Conservation (phyloP, 2,113 vertebrate species). For the Varanus salvator region DNA sequence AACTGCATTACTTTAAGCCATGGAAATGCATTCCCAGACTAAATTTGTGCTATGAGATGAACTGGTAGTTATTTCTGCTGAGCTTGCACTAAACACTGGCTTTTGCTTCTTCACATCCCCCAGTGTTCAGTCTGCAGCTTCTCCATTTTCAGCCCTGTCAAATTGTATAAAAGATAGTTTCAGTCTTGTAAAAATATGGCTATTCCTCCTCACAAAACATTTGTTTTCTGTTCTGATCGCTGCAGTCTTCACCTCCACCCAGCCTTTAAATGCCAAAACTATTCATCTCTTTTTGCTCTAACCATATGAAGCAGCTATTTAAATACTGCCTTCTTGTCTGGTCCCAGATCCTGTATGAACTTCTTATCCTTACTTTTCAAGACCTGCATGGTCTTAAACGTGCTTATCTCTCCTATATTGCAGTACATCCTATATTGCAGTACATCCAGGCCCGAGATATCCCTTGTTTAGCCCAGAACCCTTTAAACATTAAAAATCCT, state of each 20-base stretch:
- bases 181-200: no score
- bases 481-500: background rate
- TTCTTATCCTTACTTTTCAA: background rate
- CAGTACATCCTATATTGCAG: background rate
- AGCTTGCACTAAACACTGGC: no score
- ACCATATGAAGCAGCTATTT: background rate
- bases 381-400: background rate
- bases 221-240: no score
- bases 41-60: background rate
- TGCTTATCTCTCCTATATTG: background rate
- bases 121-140: no score
- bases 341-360: background rate
- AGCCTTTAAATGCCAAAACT: background rate
- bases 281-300: background rate
- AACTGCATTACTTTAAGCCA: background rate
- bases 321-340: background rate
- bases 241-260: no score
- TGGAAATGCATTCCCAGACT: background rate
- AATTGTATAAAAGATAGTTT: no score
- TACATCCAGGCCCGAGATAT: background rate
- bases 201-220: no score
- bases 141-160: no score
- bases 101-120: no score
- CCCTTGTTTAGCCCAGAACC: no score
- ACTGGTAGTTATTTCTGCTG: no score